These are phyloP conservation scores for Venustaconcha ellipsiformis DNA, from an alignment of 1,140 invertebrate species.

Conservation along the genomic window DNA sequence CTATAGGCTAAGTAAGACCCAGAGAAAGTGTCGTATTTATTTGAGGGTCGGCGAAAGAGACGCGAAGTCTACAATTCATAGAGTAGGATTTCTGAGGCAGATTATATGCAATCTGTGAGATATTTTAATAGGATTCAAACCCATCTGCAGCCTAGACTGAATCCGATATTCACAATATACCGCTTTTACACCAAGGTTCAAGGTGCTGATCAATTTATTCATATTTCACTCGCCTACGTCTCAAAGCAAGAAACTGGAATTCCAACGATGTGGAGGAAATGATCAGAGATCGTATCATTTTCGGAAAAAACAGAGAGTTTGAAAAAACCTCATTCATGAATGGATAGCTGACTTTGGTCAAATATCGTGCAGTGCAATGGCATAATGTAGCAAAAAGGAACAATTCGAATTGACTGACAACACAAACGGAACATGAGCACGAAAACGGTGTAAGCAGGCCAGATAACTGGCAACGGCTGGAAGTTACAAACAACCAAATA, in stretches of 20 bases:
- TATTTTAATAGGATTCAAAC: slow-evolving; percentile 13
- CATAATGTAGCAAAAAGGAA: too few relatives aligned
- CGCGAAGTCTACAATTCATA: slow-evolving; percentile 6
- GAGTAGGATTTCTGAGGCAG: neutral
- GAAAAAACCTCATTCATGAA: slow-evolving; percentile 33
- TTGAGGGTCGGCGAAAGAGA: neutral
- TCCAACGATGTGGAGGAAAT: slow-evolving; percentile 22
- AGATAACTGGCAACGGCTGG: too few relatives aligned
- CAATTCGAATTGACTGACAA: too few relatives aligned
- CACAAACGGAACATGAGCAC: too few relatives aligned
- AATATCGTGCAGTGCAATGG: too few relatives aligned
- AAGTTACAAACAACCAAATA: too few relatives aligned
- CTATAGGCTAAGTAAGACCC: neutral
- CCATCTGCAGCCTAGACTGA: slow-evolving; percentile 23
- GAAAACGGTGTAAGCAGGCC: too few relatives aligned
- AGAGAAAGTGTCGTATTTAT: neutral
- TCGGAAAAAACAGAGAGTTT: slow-evolving; percentile 25
- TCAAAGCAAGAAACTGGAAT: slow-evolving; percentile 22
- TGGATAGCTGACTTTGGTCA: slow-evolving; percentile 4
- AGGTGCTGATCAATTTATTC: neutral
- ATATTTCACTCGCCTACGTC: slow-evolving; percentile 12
- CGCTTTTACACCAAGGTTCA: slow-evolving; percentile 14
- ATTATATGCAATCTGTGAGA: slow-evolving; percentile 3
- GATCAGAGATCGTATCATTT: slow-evolving; percentile 34
- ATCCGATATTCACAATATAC: slow-evolving; percentile 22